These are phyloP conservation scores for Myxocyprinus asiaticus DNA, from an alignment of 2,113 vertebrate genomes.

Conservation along the genomic window DNA sequence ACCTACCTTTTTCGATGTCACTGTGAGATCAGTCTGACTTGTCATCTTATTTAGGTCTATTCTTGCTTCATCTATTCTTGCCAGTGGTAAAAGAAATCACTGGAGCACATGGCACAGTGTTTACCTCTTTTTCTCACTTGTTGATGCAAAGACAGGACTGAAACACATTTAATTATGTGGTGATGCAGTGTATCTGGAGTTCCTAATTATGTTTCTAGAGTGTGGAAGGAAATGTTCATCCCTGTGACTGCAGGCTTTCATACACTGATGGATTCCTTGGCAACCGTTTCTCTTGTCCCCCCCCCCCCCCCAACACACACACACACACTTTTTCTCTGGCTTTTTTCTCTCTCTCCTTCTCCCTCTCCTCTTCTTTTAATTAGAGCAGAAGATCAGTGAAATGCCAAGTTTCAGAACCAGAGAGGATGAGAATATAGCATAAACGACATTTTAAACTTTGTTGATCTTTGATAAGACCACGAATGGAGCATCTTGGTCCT, in stretches of 20 bases:
- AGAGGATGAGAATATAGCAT: constrained; percentile 53
- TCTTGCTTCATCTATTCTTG: not conserved
- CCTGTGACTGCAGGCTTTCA: constrained; percentile 43
- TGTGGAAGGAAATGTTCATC: constrained; percentile 18
- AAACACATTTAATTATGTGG: constrained; percentile 45
- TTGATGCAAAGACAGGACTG: constrained; percentile 38
- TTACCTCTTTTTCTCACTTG: too few species aligned
- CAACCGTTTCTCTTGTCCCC: constrained; percentile 44
- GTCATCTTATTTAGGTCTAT: not conserved
- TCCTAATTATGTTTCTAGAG: too few species aligned
- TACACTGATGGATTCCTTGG: constrained; percentile 48
- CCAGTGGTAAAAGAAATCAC: not conserved
- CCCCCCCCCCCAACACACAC: too few species aligned
- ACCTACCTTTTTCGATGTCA: not conserved
- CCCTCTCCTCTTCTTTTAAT: constrained; percentile 55
- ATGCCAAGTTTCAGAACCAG: constrained; percentile 59
- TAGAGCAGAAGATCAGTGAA: constrained; percentile 58
- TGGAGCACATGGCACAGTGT: constrained; percentile 22
- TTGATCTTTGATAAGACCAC: constrained; percentile 57
- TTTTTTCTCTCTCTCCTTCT: constrained; percentile 7
- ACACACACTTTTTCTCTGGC: constrained; percentile 8
- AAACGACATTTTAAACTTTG: constrained; percentile 57
- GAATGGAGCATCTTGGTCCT: constrained; percentile 29
- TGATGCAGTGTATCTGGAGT: constrained; percentile 24
- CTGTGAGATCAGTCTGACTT: not conserved